Evolutionary conservation across 2,113 vertebrate species (phyloP).

Genomic region (Oryctolagus cuniculus): mOryCun1.1 NC_091440.1:27978001-27978500

Average conservation of each 20-base stretch:
- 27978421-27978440: conserved; percentile 41
- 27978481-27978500: neutral
- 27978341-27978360: neutral
- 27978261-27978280: neutral
- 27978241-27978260: neutral
- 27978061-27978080: neutral
- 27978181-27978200: neutral
- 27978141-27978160: neutral
- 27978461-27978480: neutral
- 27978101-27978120: neutral
- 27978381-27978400: neutral
- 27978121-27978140: neutral
- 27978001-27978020: neutral
- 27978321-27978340: neutral
- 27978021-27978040: neutral
- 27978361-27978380: neutral
- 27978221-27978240: fast-evolving
- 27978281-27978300: neutral
- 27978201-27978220: neutral
- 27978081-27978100: neutral
- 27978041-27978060: neutral
- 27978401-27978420: conserved; percentile 7
- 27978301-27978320: neutral
- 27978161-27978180: neutral
- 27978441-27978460: neutral